Percentiles rank a stretch among this genome's conserved stretches.
Evolutionary conservation across 2,888 invertebrate species (phyloP).

Genomic region (Limnephilus auricula): DNA sequence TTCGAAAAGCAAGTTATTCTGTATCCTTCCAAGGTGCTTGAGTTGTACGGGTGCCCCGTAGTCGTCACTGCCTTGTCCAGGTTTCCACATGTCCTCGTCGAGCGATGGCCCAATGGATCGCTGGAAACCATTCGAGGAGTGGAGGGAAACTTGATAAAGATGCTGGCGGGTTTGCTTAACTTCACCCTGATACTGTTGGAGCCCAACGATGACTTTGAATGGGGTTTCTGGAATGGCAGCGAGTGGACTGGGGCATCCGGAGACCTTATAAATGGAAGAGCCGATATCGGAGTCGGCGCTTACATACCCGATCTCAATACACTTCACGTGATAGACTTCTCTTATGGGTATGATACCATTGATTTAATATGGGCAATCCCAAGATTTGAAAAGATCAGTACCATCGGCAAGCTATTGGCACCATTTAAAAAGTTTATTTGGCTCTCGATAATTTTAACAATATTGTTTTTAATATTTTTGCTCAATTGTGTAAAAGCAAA

Average conservation of each 20-base stretch:
- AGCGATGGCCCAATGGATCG: conserved; percentile 28
- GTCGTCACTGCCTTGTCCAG: conserved; percentile 46
- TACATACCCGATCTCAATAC: conserved; percentile 45
- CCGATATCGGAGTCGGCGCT: conserved; percentile 61
- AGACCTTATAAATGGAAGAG: conserved; percentile 58
- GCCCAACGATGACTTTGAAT: conserved; percentile 51
- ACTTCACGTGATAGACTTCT: conserved; percentile 52
- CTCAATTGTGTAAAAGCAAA: conserved; percentile 28
- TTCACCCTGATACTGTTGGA: conserved; percentile 50
- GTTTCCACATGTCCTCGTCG: conserved; percentile 54
- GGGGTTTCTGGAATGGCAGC: conserved; percentile 59
- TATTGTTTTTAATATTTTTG: conserved; percentile 46
- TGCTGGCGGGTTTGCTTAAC: conserved; percentile 54
- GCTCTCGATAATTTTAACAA: conserved; percentile 45
- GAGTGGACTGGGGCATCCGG: conserved; percentile 60
- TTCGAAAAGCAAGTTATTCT: conserved; percentile 52
- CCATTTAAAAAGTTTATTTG: conserved; percentile 56
- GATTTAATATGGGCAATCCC: conserved; percentile 64
- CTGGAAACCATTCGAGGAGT: conserved; percentile 50
- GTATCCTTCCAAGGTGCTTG: conserved; percentile 49
- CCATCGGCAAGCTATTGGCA: conserved; percentile 48
- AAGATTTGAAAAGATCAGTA: conserved; percentile 43
- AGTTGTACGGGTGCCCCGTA: conserved; percentile 57
- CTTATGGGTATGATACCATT: conserved; percentile 58
- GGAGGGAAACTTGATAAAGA: conserved; percentile 55